Evolutionary conservation across 2,888 invertebrate genomes (phyloP), one percentile per base, ranked within the genome.

Genomic region (Chirona hameri): DNA sequence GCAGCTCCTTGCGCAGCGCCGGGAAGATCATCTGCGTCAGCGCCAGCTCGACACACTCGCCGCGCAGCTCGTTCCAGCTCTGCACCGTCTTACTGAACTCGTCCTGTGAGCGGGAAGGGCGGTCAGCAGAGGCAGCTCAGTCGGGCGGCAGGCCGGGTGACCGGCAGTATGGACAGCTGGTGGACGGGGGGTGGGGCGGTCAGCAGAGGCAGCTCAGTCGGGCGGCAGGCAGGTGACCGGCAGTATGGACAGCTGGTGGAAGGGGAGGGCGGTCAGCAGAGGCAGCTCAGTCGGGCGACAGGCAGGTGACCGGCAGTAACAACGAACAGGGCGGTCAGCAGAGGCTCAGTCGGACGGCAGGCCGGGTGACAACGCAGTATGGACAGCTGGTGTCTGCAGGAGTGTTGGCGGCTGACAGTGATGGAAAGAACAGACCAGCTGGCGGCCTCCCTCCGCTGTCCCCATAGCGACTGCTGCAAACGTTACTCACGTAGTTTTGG

Each of bases 61-160:
- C 92, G 72, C 99, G 91, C 81, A 98, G 88, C 1, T 93, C 92
- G 89, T 99, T 99, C 99, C 99, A 99, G 86, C 97, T 96, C 87
- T 97, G 94, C 0, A 96, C 96, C 85, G 93, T 93, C 85, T 95
- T 95, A 86, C 96, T 96, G 88, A 97, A 98, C 88, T 98, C 98
- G 89, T 98, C 98, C 91, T 93, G 83, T 69, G 15, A 29, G 18
- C n/a, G 12, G 48, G 14, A 29, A 60, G 60, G n/a, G n/a, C 24
- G 60, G 60, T 18, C 24, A 60, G 60, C 21, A 24, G 60, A 60
- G 39, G 39, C 39, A 39, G n/a, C n/a, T n/a, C 60, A 60, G 60
- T 60, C 24, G n/a, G 72, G 2, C 31, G 31, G 1, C 29, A 86
- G 12, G 52, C 15, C 15, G 1, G 52, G 18, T 12, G 52, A 18